Evolutionary conservation across 1,140 invertebrate genomes (phyloP), one percentile per base, ranked within the genome.

Genomic region (Stegodyphus dumicola): DNA sequence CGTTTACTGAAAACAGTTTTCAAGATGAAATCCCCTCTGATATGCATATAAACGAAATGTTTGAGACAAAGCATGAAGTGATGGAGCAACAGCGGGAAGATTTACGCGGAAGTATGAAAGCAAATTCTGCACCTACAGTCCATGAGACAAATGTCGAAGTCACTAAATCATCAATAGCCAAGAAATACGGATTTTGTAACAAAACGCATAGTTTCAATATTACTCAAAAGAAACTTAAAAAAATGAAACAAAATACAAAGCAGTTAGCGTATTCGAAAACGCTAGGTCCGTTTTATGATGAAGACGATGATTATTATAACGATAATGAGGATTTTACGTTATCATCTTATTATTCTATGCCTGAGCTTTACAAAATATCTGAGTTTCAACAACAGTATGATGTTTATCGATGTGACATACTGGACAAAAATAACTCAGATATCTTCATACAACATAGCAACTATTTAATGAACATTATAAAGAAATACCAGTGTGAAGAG

Each of bases 301-400:
- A 52, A 48, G 75, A 77, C 13, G n/a, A 33, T 54, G 49, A 79
- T 54, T 48, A 69, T 10, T 56, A 70, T 18, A 54, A 7, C 6
- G 70, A 73, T n/a, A 48, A 15, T n/a, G n/a, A 69, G 17, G 66
- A 48, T 15, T 17, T 49, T 51, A 3, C 18, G 9, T 79, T 83
- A 52, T 74, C 53, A 33, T 73, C 79, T 18, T 83, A 83, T 51
- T 64, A 73, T 48, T 83, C 79, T 15, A 83, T 83, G 79, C 79
- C 79, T 11, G 79, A 83, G 64, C 49, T 83, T 5, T 15, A 69
- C 18, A 74, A 69, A 7, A 13, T 79, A 17, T 53, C 77, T 6
- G 67, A 70, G 7, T 77, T 66, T 52, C 13, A 77, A 49, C 60
- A 77, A 65, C 60, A 77, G 49, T 77, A 77, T 66, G 13, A 11